Conservation (phyloP, 2,888 invertebrate species). For the Philonicus albiceps region DNA sequence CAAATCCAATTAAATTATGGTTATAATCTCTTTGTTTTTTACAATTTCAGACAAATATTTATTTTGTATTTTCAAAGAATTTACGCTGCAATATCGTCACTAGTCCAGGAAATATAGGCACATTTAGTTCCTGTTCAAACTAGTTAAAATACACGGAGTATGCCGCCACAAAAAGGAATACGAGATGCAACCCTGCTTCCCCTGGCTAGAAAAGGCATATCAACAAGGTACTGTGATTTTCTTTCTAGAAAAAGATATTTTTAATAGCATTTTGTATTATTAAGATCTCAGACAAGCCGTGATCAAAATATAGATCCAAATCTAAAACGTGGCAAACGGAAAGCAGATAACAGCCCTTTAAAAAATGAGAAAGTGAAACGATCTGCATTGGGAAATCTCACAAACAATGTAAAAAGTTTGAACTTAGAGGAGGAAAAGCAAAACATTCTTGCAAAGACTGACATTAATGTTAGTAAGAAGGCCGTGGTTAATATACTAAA, state of each 20-base stretch:
- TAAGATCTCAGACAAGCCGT: slow-evolving; percentile 52
- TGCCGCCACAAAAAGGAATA: slow-evolving; percentile 60
- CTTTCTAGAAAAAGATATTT: neutral
- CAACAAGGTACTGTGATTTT: slow-evolving; percentile 50
- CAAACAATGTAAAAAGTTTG: slow-evolving; percentile 66
- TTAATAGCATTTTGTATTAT: neutral
- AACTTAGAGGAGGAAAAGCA: slow-evolving; percentile 63
- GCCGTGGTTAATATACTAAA: slow-evolving; percentile 58
- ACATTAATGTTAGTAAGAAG: slow-evolving; percentile 59
- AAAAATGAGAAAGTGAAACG: slow-evolving; percentile 80
- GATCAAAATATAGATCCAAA: slow-evolving; percentile 58
- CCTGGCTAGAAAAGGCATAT: slow-evolving; percentile 56
- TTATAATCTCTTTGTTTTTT: neutral
- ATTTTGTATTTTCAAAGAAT: neutral
- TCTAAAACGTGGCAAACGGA: slow-evolving; percentile 70
- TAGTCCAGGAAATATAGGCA: neutral
- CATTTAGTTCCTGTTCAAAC: neutral
- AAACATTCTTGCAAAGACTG: slow-evolving; percentile 66
- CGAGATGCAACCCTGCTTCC: slow-evolving; percentile 56
- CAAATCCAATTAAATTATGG: no score
- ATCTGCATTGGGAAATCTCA: slow-evolving; percentile 86
- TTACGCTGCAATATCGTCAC: slow-evolving; percentile 17
- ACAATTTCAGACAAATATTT: neutral
- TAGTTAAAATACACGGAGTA: slow-evolving; percentile 43
- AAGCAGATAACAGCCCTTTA: slow-evolving; percentile 80